phyloP scores from a whole-genome alignment of 2,797 vertebrate genomes.

The Enteromius paludinosus region DNA sequence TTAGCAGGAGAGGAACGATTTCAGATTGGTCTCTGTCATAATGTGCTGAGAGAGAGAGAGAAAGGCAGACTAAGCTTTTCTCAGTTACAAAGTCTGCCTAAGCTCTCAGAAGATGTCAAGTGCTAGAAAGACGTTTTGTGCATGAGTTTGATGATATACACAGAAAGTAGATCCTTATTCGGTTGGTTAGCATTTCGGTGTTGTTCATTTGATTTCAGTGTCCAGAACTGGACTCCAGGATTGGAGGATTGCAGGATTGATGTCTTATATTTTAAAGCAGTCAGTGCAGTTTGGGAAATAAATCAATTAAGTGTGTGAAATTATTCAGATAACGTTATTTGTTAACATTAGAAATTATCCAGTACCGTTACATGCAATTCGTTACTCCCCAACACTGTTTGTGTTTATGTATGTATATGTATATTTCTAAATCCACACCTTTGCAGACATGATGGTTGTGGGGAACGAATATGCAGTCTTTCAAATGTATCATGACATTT shows the following conservation, averaged over 20 bases:
- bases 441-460: neutral
- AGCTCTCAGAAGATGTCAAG: conserved; percentile 31
- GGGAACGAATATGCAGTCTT: neutral
- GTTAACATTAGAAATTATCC: too few relatives aligned
- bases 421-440: neutral
- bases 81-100: conserved; percentile 47
- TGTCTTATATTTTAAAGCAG: neutral
- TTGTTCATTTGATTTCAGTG: neutral
- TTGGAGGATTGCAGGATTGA: too few relatives aligned
- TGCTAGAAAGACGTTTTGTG: conserved; percentile 17
- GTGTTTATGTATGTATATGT: too few relatives aligned
- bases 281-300: neutral
- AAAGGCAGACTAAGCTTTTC: conserved; percentile 26
- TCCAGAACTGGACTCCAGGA: neutral
- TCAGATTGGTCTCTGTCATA: conserved; percentile 46
- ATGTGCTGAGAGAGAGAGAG: conserved; percentile 47
- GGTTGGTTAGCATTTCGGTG: neutral
- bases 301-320: neutral
- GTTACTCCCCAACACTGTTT: too few relatives aligned
- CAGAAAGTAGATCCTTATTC: neutral
- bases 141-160: conserved; percentile 7
- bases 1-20: conserved; percentile 46
- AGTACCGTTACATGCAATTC: too few relatives aligned
- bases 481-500: conserved; percentile 23
- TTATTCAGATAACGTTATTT: too few relatives aligned